phyloP scores from a whole-genome alignment of 2,113 vertebrate species.

The Varanus salvator region DNA sequence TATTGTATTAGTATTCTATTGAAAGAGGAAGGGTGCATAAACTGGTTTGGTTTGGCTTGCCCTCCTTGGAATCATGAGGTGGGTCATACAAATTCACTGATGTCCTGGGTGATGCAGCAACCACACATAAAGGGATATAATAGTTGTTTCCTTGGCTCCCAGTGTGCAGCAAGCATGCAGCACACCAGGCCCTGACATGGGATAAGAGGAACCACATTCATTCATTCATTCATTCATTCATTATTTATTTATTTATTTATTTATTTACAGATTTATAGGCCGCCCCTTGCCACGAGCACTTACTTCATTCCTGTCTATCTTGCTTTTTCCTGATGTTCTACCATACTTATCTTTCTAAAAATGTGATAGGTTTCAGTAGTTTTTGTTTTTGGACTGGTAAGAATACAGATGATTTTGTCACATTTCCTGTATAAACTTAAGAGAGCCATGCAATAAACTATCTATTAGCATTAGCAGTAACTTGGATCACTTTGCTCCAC shows the following conservation, averaged over 20 bases:
- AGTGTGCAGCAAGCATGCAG: too few species aligned
- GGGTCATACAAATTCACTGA: neutral
- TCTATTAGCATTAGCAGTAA: neutral
- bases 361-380: neutral
- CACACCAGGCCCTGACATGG: neutral
- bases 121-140: too few species aligned
- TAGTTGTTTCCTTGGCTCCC: neutral
- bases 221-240: too few species aligned
- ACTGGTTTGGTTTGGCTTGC: neutral
- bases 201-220: neutral
- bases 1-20: neutral
- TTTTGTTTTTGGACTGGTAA: neutral
- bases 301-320: neutral
- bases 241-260: too few species aligned
- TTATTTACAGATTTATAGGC: too few species aligned
- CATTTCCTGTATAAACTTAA: neutral
- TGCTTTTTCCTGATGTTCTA: neutral
- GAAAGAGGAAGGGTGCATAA: neutral
- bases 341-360: neutral
- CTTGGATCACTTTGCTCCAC: conserved; percentile 21
- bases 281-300: too few species aligned
- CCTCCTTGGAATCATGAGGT: neutral
- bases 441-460: neutral
- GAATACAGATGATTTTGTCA: neutral
- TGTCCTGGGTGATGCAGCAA: neutral